Evolutionary conservation across 2,113 vertebrate species (phyloP).

Genomic region (Scomber colias): DNA sequence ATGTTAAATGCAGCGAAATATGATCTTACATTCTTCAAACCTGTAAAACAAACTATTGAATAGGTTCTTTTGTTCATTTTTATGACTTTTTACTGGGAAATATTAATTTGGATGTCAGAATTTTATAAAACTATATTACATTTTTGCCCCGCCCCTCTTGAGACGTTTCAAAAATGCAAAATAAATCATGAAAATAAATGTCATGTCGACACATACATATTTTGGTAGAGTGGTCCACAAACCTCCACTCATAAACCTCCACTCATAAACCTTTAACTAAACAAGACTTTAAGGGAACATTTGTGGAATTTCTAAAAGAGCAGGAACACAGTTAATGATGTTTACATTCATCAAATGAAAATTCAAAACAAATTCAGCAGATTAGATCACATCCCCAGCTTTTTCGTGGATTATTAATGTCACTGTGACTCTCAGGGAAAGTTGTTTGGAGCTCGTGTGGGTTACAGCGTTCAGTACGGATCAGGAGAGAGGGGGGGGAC

Average conservation of each 20-base stretch:
- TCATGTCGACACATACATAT: too few relatives aligned
- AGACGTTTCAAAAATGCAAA: not conserved
- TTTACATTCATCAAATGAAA: conserved; percentile 1
- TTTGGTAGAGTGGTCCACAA: too few relatives aligned
- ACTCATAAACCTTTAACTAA: not conserved
- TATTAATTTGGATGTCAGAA: not conserved
- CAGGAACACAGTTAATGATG: not conserved
- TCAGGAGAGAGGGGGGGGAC: not conserved
- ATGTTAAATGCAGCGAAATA: not conserved
- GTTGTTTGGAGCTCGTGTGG: conserved; percentile 7
- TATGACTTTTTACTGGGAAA: not conserved
- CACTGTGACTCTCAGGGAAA: conserved; percentile 57
- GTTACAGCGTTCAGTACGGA: conserved; percentile 8
- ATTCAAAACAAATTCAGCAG: not conserved
- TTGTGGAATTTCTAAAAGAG: not conserved
- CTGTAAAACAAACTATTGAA: too few relatives aligned
- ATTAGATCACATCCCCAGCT: not conserved
- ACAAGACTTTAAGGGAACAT: not conserved
- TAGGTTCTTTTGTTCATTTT: too few relatives aligned
- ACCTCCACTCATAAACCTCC: not conserved
- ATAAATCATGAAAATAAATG: not conserved
- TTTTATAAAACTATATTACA: not conserved
- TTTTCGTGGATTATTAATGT: conserved; percentile 2
- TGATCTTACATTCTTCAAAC: not conserved
- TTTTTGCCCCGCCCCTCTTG: too few relatives aligned